Conservation (phyloP, 2,888 invertebrate species). For the Bhutanitis thaidina region DNA sequence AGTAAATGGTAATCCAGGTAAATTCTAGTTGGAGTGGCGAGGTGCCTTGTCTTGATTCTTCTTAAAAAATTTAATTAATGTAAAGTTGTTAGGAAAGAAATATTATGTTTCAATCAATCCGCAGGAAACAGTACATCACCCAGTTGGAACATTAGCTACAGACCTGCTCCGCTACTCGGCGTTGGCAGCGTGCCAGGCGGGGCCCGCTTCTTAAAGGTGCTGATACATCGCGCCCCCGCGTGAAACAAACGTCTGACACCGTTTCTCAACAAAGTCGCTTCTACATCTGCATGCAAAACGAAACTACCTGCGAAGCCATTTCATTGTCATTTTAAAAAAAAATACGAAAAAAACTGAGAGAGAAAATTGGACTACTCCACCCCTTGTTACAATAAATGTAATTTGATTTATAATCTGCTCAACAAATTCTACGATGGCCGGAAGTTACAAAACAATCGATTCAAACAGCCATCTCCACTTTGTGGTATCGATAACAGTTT, state of each 20-base stretch:
- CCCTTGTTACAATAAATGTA: background rate
- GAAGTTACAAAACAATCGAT: too few relatives aligned
- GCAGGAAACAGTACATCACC: background rate
- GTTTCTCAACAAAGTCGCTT: background rate
- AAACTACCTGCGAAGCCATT: too few relatives aligned
- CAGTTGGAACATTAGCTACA: background rate
- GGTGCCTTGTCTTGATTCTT: too few relatives aligned
- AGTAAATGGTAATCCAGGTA: too few relatives aligned
- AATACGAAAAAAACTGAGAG: background rate
- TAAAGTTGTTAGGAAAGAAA: too few relatives aligned
- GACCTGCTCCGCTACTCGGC: background rate
- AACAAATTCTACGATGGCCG: too few relatives aligned
- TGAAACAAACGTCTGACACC: background rate
- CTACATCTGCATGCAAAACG: too few relatives aligned
- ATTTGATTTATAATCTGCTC: background rate
- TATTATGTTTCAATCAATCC: background rate
- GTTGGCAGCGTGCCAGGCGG: background rate
- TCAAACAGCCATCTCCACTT: too few relatives aligned
- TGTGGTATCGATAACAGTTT: too few relatives aligned
- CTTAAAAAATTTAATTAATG: too few relatives aligned
- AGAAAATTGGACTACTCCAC: background rate
- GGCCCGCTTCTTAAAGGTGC: background rate
- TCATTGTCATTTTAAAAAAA: background rate
- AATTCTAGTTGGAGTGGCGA: too few relatives aligned
- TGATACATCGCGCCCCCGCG: background rate